Evolutionary conservation across 2,797 vertebrate species (phyloP).

Genomic region (Oreonectes daqikongensis): DNA sequence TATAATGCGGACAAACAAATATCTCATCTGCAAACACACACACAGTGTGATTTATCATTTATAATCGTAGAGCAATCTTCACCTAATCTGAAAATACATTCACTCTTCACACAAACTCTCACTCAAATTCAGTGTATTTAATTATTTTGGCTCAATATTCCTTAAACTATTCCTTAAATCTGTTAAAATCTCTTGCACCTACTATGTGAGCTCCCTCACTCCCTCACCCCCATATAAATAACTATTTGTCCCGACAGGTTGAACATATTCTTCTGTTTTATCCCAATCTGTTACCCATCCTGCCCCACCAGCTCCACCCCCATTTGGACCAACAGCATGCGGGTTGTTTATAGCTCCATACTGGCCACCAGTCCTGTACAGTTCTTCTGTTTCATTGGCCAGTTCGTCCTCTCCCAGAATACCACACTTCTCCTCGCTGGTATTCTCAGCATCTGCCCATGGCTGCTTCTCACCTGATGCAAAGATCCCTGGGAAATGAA

Average conservation of each 20-base stretch:
- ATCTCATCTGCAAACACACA: slow-evolving; percentile 22
- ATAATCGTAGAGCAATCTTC: slow-evolving; percentile 48
- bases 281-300: slow-evolving; percentile 80
- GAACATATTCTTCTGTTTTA: slow-evolving; percentile 78
- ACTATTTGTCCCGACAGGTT: slow-evolving; percentile 74
- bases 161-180: slow-evolving; percentile 35
- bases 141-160: slow-evolving; percentile 13
- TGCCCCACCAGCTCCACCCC: slow-evolving; percentile 55
- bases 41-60: not conserved
- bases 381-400: slow-evolving; percentile 66
- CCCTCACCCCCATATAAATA: slow-evolving; percentile 67
- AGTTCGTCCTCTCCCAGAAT: slow-evolving; percentile 65
- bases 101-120: not conserved
- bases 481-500: slow-evolving; percentile 73
- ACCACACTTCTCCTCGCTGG: slow-evolving; percentile 83
- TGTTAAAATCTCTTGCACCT: slow-evolving; percentile 20
- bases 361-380: slow-evolving; percentile 62
- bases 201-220: slow-evolving; percentile 70
- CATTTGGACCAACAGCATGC: slow-evolving; percentile 51
- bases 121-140: slow-evolving; percentile 8
- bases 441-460: slow-evolving; percentile 85
- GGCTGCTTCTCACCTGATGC: slow-evolving; percentile 89
- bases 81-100: slow-evolving; percentile 18
- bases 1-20: slow-evolving; percentile 11
- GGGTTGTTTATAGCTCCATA: slow-evolving; percentile 71